Percentiles rank a stretch among this genome's conserved stretches.
Evolutionary conservation across 2,113 vertebrate genomes (phyloP).

Genomic region (Phaethon lepturus): DNA sequence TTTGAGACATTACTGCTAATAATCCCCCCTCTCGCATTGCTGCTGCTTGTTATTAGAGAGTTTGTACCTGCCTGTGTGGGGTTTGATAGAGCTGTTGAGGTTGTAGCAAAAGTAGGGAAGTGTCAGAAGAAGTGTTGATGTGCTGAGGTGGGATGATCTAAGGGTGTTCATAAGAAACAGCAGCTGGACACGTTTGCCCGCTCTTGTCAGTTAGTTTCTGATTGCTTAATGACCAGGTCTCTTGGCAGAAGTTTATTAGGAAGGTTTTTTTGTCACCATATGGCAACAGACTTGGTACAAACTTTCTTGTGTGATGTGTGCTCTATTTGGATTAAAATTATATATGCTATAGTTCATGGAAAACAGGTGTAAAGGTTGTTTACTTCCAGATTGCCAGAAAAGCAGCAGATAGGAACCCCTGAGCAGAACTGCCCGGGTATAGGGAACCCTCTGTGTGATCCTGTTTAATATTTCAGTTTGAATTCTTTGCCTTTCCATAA

Average conservation of each 20-base stretch:
- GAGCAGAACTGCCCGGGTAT: not conserved
- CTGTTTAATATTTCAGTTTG: not conserved
- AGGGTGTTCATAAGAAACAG: slow-evolving; percentile 61
- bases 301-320: not conserved
- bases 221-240: slow-evolving; percentile 63
- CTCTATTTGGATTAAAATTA: slow-evolving; percentile 30
- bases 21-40: not conserved
- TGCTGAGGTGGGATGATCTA: not conserved
- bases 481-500: not conserved
- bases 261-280: slow-evolving; percentile 14
- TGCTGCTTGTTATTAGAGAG: not conserved
- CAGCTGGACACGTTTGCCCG: slow-evolving; percentile 52
- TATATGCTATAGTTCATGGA: not conserved
- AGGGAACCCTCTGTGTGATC: not conserved
- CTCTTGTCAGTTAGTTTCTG: slow-evolving; percentile 65
- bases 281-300: slow-evolving; percentile 39
- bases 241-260: slow-evolving; percentile 51
- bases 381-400: not conserved
- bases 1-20: not conserved
- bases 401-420: not conserved
- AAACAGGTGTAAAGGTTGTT: not conserved
- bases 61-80: not conserved
- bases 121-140: not conserved
- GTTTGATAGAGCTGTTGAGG: not conserved
- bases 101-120: not conserved